These are phyloP conservation scores for Lochmaea capreae DNA, from an alignment of 2,888 invertebrate species.

Conservation along the genomic window DNA sequence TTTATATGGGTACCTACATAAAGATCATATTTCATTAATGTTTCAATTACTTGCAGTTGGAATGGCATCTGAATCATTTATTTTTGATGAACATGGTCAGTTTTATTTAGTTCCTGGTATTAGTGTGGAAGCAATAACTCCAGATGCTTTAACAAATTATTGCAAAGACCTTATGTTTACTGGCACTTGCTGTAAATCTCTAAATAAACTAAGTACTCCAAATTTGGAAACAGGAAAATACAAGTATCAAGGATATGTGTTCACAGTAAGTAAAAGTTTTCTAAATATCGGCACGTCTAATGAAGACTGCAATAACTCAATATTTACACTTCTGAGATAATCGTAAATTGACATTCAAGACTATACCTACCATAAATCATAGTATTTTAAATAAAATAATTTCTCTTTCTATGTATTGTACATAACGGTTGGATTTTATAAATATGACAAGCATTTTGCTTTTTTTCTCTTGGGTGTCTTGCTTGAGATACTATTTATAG, in stretches of 20 bases:
- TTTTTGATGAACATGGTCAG: conserved; percentile 52
- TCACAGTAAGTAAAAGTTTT: conserved; percentile 53
- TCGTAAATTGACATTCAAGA: no score
- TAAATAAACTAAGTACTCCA: conserved; percentile 57
- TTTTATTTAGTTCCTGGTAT: conserved; percentile 56
- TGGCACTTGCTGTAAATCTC: conserved; percentile 60
- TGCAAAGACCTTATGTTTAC: conserved; percentile 58
- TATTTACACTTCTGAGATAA: no score
- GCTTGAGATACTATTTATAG: no score
- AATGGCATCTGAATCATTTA: conserved; percentile 60
- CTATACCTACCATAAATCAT: no score
- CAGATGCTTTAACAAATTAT: conserved; percentile 55
- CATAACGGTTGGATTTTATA: no score
- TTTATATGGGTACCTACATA: background rate
- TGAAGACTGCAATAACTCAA: no score
- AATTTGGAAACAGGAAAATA: conserved; percentile 55
- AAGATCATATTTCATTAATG: conserved; percentile 1
- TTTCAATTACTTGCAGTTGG: conserved; percentile 56
- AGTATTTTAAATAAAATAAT: no score
- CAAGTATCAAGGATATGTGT: conserved; percentile 60
- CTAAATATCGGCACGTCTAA: no score
- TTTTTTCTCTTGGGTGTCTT: no score
- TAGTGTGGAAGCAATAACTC: conserved; percentile 57
- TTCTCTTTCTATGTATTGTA: no score
- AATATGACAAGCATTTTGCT: no score